phyloP scores from a whole-genome alignment of 2,888 invertebrate species.

The Coenonympha glycerion region DNA sequence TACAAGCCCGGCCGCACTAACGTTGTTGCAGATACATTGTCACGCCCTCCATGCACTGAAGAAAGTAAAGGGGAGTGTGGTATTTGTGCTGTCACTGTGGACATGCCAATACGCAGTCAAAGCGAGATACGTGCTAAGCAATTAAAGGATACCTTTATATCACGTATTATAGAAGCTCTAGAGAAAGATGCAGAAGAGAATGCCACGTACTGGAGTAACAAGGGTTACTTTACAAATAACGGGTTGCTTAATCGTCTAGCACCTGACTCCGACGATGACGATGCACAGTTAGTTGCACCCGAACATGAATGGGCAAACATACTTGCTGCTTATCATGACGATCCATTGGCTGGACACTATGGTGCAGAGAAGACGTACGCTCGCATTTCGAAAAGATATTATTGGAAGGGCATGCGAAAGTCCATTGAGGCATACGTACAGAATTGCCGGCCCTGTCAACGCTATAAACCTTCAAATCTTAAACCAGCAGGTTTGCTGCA shows the following conservation, averaged over 20 bases:
- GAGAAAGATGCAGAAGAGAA: background rate
- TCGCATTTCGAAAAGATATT: conserved; percentile 10
- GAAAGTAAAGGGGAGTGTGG: background rate
- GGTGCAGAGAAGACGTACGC: conserved; percentile 23
- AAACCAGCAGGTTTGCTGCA: conserved; percentile 26
- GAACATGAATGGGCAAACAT: conserved; percentile 28
- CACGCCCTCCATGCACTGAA: background rate
- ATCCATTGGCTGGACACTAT: conserved; percentile 32
- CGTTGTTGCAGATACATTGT: conserved; percentile 45
- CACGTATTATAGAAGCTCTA: conserved; percentile 1
- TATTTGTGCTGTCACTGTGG: background rate
- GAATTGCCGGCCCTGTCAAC: conserved; percentile 21
- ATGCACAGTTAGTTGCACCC: conserved; percentile 31
- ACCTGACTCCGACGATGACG: conserved; percentile 22
- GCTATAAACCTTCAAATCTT: conserved; percentile 22
- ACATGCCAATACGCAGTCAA: background rate
- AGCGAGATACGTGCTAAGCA: background rate
- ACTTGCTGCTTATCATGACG: conserved; percentile 27
- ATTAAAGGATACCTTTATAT: background rate
- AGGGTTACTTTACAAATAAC: conserved; percentile 32
- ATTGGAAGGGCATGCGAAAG: conserved; percentile 24
- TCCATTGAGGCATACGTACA: conserved; percentile 24
- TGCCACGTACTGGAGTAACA: conserved; percentile 28
- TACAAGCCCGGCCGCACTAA: conserved; percentile 44
- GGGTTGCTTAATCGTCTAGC: conserved; percentile 33